Evolutionary conservation across 2,888 invertebrate species (phyloP).

Genomic region (Archips xylosteana): DNA sequence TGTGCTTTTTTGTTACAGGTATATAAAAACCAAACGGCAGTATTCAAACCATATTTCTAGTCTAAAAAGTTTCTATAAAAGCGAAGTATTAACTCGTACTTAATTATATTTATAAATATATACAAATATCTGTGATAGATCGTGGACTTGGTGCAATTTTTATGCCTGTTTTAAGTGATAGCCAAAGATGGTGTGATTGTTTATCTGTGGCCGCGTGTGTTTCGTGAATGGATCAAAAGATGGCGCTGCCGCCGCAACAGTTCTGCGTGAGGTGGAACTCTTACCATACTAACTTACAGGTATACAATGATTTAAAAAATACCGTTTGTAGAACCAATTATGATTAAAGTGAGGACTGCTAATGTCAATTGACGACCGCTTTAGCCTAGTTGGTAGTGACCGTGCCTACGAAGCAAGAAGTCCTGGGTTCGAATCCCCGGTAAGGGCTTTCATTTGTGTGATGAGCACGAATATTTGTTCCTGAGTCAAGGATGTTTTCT

Average conservation of each 20-base stretch:
- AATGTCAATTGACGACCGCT: no score
- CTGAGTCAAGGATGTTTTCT: no score
- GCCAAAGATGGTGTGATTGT: slow-evolving; percentile 43
- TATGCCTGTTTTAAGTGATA: slow-evolving; percentile 30
- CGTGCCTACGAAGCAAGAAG: no score
- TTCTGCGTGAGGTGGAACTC: slow-evolving; percentile 94
- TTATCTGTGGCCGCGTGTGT: slow-evolving; percentile 12
- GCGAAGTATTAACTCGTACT: slow-evolving; percentile 72
- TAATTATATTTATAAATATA: slow-evolving; percentile 59
- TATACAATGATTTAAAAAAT: slow-evolving; percentile 54
- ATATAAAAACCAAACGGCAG: slow-evolving; percentile 56
- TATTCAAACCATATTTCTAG: slow-evolving; percentile 65
- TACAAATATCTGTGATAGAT: slow-evolving; percentile 45
- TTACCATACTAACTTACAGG: slow-evolving; percentile 91
- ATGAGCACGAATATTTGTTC: no score
- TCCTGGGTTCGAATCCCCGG: no score
- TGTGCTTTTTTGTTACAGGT: slow-evolving; percentile 49
- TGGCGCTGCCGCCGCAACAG: slow-evolving; percentile 86
- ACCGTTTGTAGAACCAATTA: no score
- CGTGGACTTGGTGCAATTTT: slow-evolving; percentile 43
- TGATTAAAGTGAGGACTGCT: no score
- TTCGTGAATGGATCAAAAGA: slow-evolving; percentile 55
- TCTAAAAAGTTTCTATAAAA: slow-evolving; percentile 82
- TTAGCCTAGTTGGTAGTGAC: no score
- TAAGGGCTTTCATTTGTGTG: no score